Base-by-base conservation (phyloP, 2,113 vertebrate genomes). In the Anoplopoma fimbria region DNA sequence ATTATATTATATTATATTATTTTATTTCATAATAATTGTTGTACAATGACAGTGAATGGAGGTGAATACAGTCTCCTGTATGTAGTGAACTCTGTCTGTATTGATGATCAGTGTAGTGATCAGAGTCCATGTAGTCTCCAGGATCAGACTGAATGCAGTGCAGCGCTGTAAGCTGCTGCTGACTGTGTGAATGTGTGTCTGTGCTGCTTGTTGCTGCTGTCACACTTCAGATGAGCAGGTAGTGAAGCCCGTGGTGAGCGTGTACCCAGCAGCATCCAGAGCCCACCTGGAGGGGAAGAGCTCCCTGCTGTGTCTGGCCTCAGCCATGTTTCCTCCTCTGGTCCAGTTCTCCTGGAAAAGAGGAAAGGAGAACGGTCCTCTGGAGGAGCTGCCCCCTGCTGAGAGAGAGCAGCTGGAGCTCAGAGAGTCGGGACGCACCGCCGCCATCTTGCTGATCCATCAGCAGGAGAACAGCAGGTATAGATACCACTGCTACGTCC, bases 341-440 rank as follows among this genome's bases (percentile, higher is more conserved):
- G 85, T 83, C 71, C 38, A 15, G 6, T 78, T 89, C 77, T 81
- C 73, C 84, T 89, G 81, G 87, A 84, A 21, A 23, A 81, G 62
- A 36, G 60, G 21, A 6, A 53, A 21, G 77, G 10, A 75, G n/a
- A 2, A 33, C 9, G 34, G 74, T 33, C 6, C 58, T 60, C 58
- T 60, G 29, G 14, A 29, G 55, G 55, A 29, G 25, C 5, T 29
- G 55, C 55, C 14, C 55, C 27, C 55, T 58, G 55, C 25, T 58
- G 55, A 15, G 25, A 27, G 25, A 7, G 55, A 58, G 55, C 25
- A 58, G 55, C 55, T 58, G 55, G 25, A 58, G 55, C 12, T 58
- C 55, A 29, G 25, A 29, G 55, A 58, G 55, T 29, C 25, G 4
- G 12, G 13, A 29, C 55, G 55, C 55, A 58, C 25, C 55, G 27